Base-by-base conservation (phyloP, 2,113 vertebrate species). In the Deroptyus accipitrinus region DNA sequence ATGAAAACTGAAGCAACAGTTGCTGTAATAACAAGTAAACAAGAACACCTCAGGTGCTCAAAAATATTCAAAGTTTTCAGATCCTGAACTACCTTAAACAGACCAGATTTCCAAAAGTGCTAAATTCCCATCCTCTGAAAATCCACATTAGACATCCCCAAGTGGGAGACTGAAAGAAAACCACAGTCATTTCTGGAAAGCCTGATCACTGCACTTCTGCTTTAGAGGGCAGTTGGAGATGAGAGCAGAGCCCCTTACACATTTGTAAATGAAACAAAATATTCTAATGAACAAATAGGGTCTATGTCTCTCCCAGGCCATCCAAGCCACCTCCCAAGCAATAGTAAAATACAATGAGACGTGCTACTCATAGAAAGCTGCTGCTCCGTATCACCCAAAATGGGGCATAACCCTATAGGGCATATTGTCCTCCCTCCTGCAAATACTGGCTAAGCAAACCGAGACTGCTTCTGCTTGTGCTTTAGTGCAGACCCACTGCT, bases 81-180 rank as follows among this genome's bases (percentile, higher is more conserved):
- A 83, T 39, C 17, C 31, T 75, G 46, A 78, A 49, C 66, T 61
- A 78, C 41, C 27, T 35, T 70, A 75, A 86, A 62, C 0, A 1
- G 46, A 69, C 17, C 35, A 55, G 51, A 78, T 88, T 88, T 74
- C 39, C 30, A 23, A 59, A 81, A 83, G 41, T 30, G 5, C 27
- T 77, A 20, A 64, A 59, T 74, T 85, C 59, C 61, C 67, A 2
- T 39, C 33, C 25, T 88, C 69, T 90, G 67, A 92, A 94, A 96
- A 81, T 37, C 73, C 27, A 46, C 1, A 2, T 82, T 52, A 84
- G 44, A 39, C 8, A 77, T 74, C 46, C 25, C 44, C 61, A 90
- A 49, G 19, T 57, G 10, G 35, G n/a, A 64, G 15, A 72, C 30
- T n/a, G 37, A 52, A 74, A 80, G 35, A 72, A 72, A 90, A 80